A percentile compares a stretch with the other conserved stretches of the same genome.
Conservation (phyloP, 2,797 vertebrate species). For the Phaenicophaeus curvirostris region DNA sequence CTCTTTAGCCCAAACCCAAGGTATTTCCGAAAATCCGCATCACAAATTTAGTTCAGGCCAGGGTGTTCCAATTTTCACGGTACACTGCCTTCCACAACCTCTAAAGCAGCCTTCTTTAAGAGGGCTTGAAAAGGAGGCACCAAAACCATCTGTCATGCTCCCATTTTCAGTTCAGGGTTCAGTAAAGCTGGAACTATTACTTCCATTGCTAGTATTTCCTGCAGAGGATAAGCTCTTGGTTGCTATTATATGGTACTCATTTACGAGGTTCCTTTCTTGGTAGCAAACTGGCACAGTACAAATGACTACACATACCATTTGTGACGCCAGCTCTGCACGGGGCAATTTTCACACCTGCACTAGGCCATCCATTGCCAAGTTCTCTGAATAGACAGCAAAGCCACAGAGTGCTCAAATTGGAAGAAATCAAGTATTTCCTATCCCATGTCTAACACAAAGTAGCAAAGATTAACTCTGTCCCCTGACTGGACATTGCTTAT, state of each 20-base stretch:
- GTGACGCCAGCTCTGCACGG: neutral
- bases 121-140: neutral
- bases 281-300: neutral
- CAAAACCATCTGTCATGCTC: neutral
- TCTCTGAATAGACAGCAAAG: neutral
- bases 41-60: neutral
- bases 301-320: neutral
- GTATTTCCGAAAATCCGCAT: neutral
- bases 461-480: neutral
- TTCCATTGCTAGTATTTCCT: neutral
- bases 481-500: neutral
- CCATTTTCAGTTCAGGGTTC: neutral
- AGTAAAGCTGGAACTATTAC: neutral
- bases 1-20: neutral
- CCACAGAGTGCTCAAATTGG: rapidly evolving
- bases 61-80: rapidly evolving
- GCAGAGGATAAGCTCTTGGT: neutral
- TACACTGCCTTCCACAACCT: neutral
- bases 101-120: neutral
- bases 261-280: rapidly evolving
- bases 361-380: rapidly evolving
- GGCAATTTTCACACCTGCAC: neutral
- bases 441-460: neutral
- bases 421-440: neutral
- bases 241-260: neutral